Conservation (phyloP, 1,140 invertebrate species). For the Cardiocondyla obscurior region DNA sequence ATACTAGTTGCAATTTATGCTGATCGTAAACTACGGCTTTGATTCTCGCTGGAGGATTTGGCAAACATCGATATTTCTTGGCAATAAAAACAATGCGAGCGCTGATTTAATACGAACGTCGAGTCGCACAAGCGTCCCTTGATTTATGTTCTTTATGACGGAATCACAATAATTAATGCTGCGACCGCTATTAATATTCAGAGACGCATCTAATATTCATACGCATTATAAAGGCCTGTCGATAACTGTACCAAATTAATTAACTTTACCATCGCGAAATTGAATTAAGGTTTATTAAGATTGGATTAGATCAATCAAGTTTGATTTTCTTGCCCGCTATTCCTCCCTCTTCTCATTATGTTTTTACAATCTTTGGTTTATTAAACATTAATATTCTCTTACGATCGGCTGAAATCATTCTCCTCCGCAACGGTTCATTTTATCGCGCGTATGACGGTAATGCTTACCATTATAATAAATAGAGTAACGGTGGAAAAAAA, state of each 20-base stretch:
- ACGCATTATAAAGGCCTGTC: background rate
- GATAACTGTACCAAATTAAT: background rate
- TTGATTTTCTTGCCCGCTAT: conserved; percentile 9
- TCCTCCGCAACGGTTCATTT: background rate
- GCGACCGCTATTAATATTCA: background rate
- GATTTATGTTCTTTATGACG: background rate
- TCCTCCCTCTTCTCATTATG: background rate
- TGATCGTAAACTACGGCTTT: conserved; percentile 33
- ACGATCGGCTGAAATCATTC: background rate
- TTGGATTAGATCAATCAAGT: background rate
- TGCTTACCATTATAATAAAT: background rate
- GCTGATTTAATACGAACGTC: conserved; percentile 31
- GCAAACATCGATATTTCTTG: conserved; percentile 45
- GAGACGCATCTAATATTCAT: background rate
- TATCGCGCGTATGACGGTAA: background rate
- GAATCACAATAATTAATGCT: conserved; percentile 14
- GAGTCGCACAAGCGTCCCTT: background rate
- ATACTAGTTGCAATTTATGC: conserved; percentile 32
- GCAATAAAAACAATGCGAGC: background rate
- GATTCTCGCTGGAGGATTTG: conserved; percentile 36
- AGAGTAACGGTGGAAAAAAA: too few species aligned
- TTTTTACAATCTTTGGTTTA: background rate
- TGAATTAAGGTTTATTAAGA: background rate
- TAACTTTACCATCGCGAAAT: background rate
- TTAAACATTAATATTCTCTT: background rate